A percentile compares a stretch with the other conserved stretches of the same genome.
Conservation (phyloP, 2,113 vertebrate species). For the Apteryx mantelli region DNA sequence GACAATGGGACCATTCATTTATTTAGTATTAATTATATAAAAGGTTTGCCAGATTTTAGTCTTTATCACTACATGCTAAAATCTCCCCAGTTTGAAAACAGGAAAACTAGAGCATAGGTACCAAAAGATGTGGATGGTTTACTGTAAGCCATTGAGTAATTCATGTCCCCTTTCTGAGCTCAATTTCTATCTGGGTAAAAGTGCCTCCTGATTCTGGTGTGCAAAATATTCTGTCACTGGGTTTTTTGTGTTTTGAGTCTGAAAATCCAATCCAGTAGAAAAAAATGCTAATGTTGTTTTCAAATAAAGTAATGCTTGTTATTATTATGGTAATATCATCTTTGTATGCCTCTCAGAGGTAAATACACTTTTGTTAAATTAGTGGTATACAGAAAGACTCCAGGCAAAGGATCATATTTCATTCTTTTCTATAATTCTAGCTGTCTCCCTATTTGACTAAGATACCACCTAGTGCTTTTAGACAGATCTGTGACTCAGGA, state of each 20-base stretch:
- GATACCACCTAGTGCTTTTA: neutral
- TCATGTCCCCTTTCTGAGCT: neutral
- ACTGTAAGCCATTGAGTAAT: neutral
- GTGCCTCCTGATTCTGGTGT: neutral
- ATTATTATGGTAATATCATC: constrained; percentile 50
- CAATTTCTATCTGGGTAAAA: neutral
- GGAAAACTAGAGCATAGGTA: neutral
- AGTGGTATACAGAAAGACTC: neutral
- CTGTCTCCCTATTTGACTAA: constrained; percentile 11
- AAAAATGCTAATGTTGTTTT: constrained; percentile 34
- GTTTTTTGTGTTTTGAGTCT: constrained; percentile 22
- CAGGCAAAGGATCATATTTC: constrained; percentile 26
- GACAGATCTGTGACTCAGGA: neutral
- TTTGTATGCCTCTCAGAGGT: constrained; percentile 29
- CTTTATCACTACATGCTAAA: neutral
- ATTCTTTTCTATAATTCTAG: constrained; percentile 30
- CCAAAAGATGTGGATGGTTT: neutral
- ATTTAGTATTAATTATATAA: neutral
- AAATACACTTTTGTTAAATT: constrained; percentile 54
- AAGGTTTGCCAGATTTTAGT: neutral
- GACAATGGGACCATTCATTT: neutral
- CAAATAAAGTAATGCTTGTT: constrained; percentile 27
- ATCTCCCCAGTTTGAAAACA: neutral
- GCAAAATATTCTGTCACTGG: neutral
- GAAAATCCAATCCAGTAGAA: constrained; percentile 29